Evolutionary conservation across 2,888 invertebrate species (phyloP), one percentile per base, ranked within the genome.

Genomic region (Agrenia bidenticulata): DNA sequence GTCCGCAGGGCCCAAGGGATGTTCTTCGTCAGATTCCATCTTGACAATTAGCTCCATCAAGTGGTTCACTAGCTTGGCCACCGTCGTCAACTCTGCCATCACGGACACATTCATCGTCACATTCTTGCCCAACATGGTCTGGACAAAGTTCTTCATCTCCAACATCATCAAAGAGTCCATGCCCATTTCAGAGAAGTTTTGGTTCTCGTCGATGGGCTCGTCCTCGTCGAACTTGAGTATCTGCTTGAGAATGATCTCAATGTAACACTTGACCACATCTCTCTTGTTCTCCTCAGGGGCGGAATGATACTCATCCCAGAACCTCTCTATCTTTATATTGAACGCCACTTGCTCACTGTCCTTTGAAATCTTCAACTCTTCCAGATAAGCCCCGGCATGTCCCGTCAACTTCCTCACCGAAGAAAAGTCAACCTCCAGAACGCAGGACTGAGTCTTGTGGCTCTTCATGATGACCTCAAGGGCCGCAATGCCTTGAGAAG

Each of bases 121-220:
- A 26, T 64, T 64, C 27, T 68, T 68, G 0, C 71, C 68, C 37
- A 68, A 49, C 58, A 71, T 64, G n/a, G 64, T 50, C 45, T 71
- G 71, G 13, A 71, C 41, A 17, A 60, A 53, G 41, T 71, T 71
- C 50, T 67, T 66, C 68, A 68, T 64, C 50, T 71, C 68, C 17
- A 71, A 41, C 63, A 67, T 57, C 67, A 67, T 64, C 53, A 67
- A 39, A 4, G 57, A 57, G 45, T 67, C 67, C 64, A 67, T 63
- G 2, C 70, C 70, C 57, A 70, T 63, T 9, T 67, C 64, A 1
- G 54, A 41, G 23, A 70, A 67, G 11, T 63, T 61, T 55, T 65
- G 63, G 27, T 65, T 54, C 37, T 65, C 65, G 32, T 70, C 70
- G 21, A 70, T 65, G 0, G 49, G 19, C 21, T 70, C 70, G 39